Conservation (phyloP, 2,888 invertebrate genomes). For the Epinotia ramella region DNA sequence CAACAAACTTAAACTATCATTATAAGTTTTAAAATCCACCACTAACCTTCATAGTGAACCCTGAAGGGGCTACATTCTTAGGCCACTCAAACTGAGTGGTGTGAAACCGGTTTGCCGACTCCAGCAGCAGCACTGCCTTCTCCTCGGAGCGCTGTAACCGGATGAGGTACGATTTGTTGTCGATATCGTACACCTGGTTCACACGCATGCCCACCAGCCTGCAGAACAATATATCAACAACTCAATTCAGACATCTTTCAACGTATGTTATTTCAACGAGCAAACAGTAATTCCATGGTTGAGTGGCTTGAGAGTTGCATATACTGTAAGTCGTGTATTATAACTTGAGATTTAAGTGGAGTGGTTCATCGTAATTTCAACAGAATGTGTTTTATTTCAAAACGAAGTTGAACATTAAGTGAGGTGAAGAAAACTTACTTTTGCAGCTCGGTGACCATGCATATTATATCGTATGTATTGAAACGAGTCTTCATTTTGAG, state of each 20-base stretch:
- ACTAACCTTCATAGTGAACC: constrained; percentile 98
- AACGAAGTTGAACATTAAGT: neutral
- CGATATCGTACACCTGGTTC: constrained; percentile 98
- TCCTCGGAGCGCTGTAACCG: constrained; percentile 93
- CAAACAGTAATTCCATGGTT: neutral
- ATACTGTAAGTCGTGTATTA: neutral
- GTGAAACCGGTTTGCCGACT: constrained; percentile 97
- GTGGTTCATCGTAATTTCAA: constrained; percentile 1
- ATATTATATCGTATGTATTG: constrained; percentile 96
- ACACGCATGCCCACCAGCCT: constrained; percentile 96
- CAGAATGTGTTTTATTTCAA: constrained; percentile 10
- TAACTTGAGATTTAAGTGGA: constrained; percentile 3
- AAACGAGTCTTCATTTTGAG: constrained; percentile 95
- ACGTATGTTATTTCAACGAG: neutral
- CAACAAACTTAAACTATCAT: too few species aligned
- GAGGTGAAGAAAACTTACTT: constrained; percentile 82
- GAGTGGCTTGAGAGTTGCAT: neutral
- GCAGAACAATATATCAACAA: constrained; percentile 51
- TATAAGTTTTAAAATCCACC: too few species aligned
- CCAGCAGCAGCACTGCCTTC: constrained; percentile 94
- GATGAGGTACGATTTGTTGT: constrained; percentile 97
- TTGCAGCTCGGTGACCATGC: constrained; percentile 94
- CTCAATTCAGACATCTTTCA: neutral
- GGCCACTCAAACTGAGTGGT: constrained; percentile 99
- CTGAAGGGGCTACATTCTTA: constrained; percentile 97